Base-by-base conservation (phyloP, 2,113 vertebrate genomes). In the Prolemur simus region DNA sequence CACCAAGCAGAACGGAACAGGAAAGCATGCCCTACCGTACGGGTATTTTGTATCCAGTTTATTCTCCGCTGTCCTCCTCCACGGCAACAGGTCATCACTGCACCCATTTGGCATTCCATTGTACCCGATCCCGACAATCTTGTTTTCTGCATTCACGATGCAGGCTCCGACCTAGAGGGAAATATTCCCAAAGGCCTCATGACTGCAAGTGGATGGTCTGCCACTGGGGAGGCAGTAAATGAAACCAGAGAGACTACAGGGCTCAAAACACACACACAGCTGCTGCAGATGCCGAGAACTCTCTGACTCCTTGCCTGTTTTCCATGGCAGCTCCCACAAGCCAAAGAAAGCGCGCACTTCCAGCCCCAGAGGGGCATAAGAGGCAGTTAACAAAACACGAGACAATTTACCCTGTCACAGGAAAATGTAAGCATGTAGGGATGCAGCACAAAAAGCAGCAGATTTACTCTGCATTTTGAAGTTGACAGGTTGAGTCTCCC, bases 51-150 rank as follows among this genome's bases (percentile, higher is more conserved):
- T 99, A 77, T 99, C 99, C 97, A 99, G 98, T 60, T 92, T 98
- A 45, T 97, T 96, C 17, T 97, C 89, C 10, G 99, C 99, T 4
- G 98, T 98, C 86, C 99, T 99, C 18, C 98, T 96, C 99, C 98
- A 98, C 12, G 99, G 99, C 68, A 99, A 95, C 3, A 98, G 91
- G 94, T 99, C 99, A 90, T 99, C 99, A 0, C 99, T 98, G 97
- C 99, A 99, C 45, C 99, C 99, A 34, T 99, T 99, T 5, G 99
- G 99, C 99, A 99, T 99, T 0, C 99, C 99, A 27, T 99, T 99
- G 98, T 99, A 99, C 25, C 99, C 99, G 17, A 99, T 99, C 17
- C 99, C 99, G 25, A 99, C 99, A 6, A 99, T 99, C 98, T 99
- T 99, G 97, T 99, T 99, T 97, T 99, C 99, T 74, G 98, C 97